A percentile compares a stretch with the other conserved stretches of the same genome.
phyloP scores from a whole-genome alignment of 2,888 invertebrate species.

The Andrena hattorfiana region DNA sequence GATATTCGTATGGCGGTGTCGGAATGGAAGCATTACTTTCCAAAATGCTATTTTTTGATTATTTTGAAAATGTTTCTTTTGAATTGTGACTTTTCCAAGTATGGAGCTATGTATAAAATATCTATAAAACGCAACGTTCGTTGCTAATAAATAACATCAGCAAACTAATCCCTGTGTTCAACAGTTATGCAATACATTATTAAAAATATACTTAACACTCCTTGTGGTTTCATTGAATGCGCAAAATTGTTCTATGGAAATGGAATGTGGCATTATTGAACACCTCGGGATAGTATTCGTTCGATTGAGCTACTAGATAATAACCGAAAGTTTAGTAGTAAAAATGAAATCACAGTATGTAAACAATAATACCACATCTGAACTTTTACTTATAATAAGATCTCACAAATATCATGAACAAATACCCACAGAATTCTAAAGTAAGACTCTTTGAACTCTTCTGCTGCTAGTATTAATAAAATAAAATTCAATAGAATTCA shows the following conservation, averaged over 20 bases:
- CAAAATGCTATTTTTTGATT: neutral
- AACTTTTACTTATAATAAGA: slow-evolving; percentile 14
- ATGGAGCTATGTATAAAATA: slow-evolving; percentile 28
- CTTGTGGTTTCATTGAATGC: slow-evolving; percentile 16
- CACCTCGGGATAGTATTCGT: neutral
- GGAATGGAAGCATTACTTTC: neutral
- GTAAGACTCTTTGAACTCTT: neutral
- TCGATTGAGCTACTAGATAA: slow-evolving; percentile 1
- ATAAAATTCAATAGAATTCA: slow-evolving; percentile 15
- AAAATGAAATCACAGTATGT: slow-evolving; percentile 17
- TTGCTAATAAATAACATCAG: slow-evolving; percentile 31
- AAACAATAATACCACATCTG: slow-evolving; percentile 43
- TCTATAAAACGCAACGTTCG: slow-evolving; percentile 18
- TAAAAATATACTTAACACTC: slow-evolving; percentile 3
- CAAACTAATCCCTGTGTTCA: slow-evolving; percentile 47
- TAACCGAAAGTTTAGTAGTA: neutral
- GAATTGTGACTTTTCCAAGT: slow-evolving; percentile 45
- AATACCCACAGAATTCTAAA: slow-evolving; percentile 11
- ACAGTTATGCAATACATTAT: slow-evolving; percentile 18
- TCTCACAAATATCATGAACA: slow-evolving; percentile 8
- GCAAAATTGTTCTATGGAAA: neutral
- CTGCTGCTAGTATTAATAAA: slow-evolving; percentile 11
- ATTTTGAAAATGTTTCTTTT: neutral
- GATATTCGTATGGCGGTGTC: no score
- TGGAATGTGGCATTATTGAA: slow-evolving; percentile 32